Evolutionary conservation across 1,140 invertebrate species (phyloP).

Genomic region (Hylyphantes graminicola): DNA sequence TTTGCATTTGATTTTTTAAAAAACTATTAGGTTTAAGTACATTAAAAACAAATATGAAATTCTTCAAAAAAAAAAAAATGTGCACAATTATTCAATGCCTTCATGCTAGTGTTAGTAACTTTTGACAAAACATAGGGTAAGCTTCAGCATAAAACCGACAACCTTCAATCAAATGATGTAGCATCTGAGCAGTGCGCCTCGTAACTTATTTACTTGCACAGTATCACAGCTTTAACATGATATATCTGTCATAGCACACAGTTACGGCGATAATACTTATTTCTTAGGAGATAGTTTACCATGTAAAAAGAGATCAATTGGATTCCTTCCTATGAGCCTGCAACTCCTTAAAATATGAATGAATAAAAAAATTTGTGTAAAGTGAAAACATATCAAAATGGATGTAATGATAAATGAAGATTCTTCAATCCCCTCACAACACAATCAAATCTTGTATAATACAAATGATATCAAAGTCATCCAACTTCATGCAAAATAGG

Average conservation of each 20-base stretch:
- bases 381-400: neutral
- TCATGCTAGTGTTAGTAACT: neutral
- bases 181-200: slow-evolving; percentile 1
- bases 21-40: too few species aligned
- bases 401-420: neutral
- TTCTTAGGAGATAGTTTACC: neutral
- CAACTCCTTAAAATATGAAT: slow-evolving; percentile 1
- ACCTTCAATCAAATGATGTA: neutral
- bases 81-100: neutral
- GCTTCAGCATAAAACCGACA: neutral
- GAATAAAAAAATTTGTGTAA: too few species aligned
- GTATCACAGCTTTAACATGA: slow-evolving; percentile 23
- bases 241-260: neutral
- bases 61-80: too few species aligned
- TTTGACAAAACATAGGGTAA: neutral
- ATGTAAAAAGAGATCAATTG: too few species aligned
- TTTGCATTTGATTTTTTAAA: too few species aligned
- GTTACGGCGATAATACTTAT: slow-evolving; percentile 8
- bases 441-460: neutral
- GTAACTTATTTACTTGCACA: slow-evolving; percentile 10
- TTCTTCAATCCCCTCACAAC: too few species aligned
- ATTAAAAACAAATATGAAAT: too few species aligned
- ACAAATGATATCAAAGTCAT: slow-evolving; percentile 18
- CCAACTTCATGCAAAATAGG: neutral
- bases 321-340: neutral